Conservation (phyloP, 2,888 invertebrate genomes). For the Plebejus melissa region DNA sequence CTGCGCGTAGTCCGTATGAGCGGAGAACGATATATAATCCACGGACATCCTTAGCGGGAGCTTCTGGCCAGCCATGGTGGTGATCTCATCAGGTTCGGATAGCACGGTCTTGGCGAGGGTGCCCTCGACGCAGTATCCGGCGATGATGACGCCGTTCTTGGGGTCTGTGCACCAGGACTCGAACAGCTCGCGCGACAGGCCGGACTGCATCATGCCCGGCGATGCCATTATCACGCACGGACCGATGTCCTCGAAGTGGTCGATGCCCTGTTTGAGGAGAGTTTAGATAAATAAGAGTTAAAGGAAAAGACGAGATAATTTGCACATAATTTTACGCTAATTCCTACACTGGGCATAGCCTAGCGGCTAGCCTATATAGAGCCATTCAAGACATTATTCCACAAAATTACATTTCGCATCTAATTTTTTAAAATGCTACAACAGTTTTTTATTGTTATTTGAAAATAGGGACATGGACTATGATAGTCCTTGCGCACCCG, state of each 20-base stretch:
- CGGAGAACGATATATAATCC: constrained; percentile 99
- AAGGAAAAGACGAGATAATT: too few species aligned
- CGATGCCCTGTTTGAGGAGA: constrained; percentile 86
- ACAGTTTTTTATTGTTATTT: too few species aligned
- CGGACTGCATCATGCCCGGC: constrained; percentile 99
- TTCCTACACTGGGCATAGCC: too few species aligned
- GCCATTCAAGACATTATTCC: too few species aligned
- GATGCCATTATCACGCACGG: constrained; percentile 99
- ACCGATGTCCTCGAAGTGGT: constrained; percentile 99
- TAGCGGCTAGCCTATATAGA: too few species aligned
- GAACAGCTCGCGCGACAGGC: constrained; percentile 96
- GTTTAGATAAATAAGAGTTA: background rate
- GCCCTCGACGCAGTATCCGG: constrained; percentile 95
- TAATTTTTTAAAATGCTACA: too few species aligned
- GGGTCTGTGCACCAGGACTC: constrained; percentile 99
- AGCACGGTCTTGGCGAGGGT: constrained; percentile 95
- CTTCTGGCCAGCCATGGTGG: constrained; percentile 96
- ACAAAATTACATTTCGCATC: too few species aligned
- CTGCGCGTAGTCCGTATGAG: constrained; percentile 98
- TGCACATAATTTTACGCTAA: too few species aligned
- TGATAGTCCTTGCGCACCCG: too few species aligned
- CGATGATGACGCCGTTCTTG: constrained; percentile 98
- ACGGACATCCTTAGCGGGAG: constrained; percentile 98
- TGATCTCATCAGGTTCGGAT: constrained; percentile 98
- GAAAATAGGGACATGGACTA: too few species aligned